Base-by-base conservation (phyloP, 1,140 invertebrate genomes). In the Druon quercuslanigerum region DNA sequence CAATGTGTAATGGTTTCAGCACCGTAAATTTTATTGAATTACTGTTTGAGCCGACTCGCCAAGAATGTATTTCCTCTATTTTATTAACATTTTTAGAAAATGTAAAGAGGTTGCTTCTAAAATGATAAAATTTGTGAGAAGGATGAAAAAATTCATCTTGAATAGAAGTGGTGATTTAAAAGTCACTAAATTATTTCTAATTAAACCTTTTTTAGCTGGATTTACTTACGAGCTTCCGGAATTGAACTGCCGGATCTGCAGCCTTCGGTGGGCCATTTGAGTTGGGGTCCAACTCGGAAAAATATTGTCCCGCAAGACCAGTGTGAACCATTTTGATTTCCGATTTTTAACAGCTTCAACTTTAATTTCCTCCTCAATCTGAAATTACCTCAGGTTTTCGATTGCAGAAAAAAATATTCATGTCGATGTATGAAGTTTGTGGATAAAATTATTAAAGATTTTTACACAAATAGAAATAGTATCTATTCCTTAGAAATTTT, bases 141-240 rank as follows among this genome's bases (percentile, higher is more conserved):
- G 25, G 25, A 3, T 33, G 4, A 5, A 33, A 33, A 33, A 33
- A 5, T 33, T 33, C 3, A 33, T 33, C 4, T 33, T 33, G 4
- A 5, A 33, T 33, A 33, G 25, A 33, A 33, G 3, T 33, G 25
- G 5, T 0, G 5, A 5, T 33, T 33, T 4, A 2, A 33, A 3
- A 25, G 20, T 25, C 3, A 25, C 20, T 25, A 25, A 25, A 25
- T 25, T 3, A 25, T 25, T 25, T 11, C 0, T 8, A 46, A 46
- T 11, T 46, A 9, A 11, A 46, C 40, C 9, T 46, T 46, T 46
- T 9, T 46, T 8, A 7, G 6, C 40, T 1, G 3, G 13, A 12
- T 56, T 20, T 87, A 87, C 86, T 87, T 82, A 87, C 86, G 52
- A 86, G 78, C 76, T 86, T 86, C n/a, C 83, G 81, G 14, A 84